phyloP scores from a whole-genome alignment of 2,888 invertebrate genomes.

The Scotopteryx bipunctaria region DNA sequence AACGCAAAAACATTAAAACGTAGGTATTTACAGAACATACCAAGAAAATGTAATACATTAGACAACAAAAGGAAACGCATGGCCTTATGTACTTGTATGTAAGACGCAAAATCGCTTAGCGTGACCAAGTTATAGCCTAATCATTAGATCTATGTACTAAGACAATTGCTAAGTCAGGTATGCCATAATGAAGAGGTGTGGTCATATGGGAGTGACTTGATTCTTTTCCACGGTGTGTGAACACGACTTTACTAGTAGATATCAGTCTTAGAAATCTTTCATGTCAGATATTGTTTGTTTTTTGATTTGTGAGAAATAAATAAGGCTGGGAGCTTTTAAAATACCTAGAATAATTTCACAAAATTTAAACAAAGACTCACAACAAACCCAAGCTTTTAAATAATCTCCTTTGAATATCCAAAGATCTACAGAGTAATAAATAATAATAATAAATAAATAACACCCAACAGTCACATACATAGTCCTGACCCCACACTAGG shows the following conservation, averaged over 20 bases:
- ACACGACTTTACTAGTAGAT: constrained; percentile 47
- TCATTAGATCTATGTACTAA: constrained; percentile 46
- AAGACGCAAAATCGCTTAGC: constrained; percentile 14
- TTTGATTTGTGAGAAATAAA: constrained; percentile 1
- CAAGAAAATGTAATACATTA: background rate
- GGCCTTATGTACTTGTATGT: background rate
- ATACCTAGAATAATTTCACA: no score
- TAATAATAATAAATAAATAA: no score
- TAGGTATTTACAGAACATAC: background rate
- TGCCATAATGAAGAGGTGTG: constrained; percentile 62
- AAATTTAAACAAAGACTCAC: no score
- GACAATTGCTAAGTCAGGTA: constrained; percentile 46
- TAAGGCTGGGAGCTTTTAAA: background rate
- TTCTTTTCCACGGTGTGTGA: constrained; percentile 60
- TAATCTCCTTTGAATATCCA: no score
- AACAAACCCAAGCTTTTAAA: no score
- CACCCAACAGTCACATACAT: no score
- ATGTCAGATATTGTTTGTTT: constrained; percentile 22
- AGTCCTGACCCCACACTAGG: no score
- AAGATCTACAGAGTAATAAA: no score
- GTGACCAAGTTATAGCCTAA: constrained; percentile 28
- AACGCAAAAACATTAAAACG: constrained; percentile 7
- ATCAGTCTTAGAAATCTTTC: constrained; percentile 35
- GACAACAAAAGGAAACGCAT: background rate
- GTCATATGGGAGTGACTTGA: constrained; percentile 63